phyloP scores from a whole-genome alignment of 2,888 invertebrate species.

The Saturnia pavonia region DNA sequence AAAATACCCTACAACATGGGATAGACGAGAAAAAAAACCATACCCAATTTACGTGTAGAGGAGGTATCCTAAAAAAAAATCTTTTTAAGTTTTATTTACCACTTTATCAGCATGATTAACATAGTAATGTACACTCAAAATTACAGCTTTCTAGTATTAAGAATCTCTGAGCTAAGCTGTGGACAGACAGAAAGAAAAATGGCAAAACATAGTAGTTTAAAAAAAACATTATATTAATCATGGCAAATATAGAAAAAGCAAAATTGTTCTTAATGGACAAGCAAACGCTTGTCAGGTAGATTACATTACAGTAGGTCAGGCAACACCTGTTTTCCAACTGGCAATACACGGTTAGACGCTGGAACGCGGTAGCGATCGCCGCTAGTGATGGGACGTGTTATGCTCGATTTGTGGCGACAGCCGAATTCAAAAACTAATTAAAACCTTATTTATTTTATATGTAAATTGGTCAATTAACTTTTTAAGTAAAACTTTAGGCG shows the following conservation, averaged over 20 bases:
- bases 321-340: constrained; percentile 19
- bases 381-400: neutral
- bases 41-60: no score
- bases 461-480: neutral
- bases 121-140: no score
- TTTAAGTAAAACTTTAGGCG: no score
- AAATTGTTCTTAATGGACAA: constrained; percentile 12
- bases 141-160: no score
- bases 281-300: constrained; percentile 17
- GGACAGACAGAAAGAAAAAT: no score
- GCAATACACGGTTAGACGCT: constrained; percentile 11
- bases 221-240: neutral
- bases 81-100: no score
- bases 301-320: constrained; percentile 20
- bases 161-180: no score
- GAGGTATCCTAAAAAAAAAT: no score
- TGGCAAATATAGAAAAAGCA: constrained; percentile 3
- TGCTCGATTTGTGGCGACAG: neutral
- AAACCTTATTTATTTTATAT: neutral
- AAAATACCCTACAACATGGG: no score
- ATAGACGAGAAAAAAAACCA: no score
- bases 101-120: no score
- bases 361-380: constrained; percentile 21
- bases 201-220: neutral
- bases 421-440: neutral